phyloP scores from a whole-genome alignment of 2,888 invertebrate genomes.

The Caenorhabditis afra region DNA sequence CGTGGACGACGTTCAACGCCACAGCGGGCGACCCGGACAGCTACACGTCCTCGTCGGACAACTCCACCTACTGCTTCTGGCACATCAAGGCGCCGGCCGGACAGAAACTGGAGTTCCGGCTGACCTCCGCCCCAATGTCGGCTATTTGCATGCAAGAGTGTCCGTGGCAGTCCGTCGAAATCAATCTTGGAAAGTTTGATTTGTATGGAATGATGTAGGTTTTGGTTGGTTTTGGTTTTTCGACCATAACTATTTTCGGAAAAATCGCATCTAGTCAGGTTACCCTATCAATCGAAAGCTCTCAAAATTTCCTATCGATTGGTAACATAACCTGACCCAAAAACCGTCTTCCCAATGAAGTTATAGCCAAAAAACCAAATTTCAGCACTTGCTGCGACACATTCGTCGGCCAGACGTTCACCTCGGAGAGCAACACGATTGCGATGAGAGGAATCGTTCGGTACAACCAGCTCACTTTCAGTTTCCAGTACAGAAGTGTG shows the following conservation, averaged over 20 bases:
- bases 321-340: too few species aligned
- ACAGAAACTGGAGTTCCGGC: conserved; percentile 31
- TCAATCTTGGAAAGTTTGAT: conserved; percentile 58
- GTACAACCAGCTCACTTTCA: conserved; percentile 55
- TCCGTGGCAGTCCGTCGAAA: conserved; percentile 58
- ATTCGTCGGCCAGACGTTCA: conserved; percentile 41
- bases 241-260: conserved; percentile 1
- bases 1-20: conserved; percentile 55
- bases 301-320: too few species aligned
- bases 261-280: too few species aligned
- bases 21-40: conserved; percentile 56
- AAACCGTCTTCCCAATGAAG: not conserved
- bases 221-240: conserved; percentile 16
- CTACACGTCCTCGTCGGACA: conserved; percentile 39
- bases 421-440: conserved; percentile 38
- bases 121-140: conserved; percentile 25
- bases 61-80: conserved; percentile 57
- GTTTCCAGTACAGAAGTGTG: conserved; percentile 43
- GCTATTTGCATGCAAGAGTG: conserved; percentile 58
- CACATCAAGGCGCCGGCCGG: conserved; percentile 49
- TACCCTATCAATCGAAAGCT: too few species aligned
- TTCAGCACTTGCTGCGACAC: conserved; percentile 59
- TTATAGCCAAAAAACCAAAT: not conserved
- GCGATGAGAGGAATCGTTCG: conserved; percentile 46
- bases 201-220: conserved; percentile 58